phyloP scores from a whole-genome alignment of 2,113 vertebrate genomes.

The Leptobrachium leishanense region DNA sequence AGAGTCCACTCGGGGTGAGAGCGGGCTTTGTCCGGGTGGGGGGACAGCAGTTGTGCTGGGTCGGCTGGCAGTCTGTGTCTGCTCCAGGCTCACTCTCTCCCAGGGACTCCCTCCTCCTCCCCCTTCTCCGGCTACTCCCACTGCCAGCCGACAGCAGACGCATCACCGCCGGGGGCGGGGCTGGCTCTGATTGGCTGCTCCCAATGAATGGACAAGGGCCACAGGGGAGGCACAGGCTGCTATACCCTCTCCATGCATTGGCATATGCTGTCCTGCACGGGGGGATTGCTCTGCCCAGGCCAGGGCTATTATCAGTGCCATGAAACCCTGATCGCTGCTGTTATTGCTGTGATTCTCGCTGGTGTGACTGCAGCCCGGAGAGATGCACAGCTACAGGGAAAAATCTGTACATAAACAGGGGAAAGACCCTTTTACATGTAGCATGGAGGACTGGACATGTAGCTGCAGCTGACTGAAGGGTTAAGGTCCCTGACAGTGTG shows the following conservation, averaged over 20 bases:
- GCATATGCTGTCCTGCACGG: background rate
- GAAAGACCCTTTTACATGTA: too few relatives aligned
- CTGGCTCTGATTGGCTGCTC: background rate
- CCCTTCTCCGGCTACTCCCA: background rate
- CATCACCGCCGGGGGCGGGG: slow-evolving; percentile 13
- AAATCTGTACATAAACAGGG: too few relatives aligned
- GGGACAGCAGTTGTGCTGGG: background rate
- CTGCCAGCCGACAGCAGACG: slow-evolving; percentile 29
- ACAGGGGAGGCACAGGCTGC: too few relatives aligned
- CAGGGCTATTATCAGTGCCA: too few relatives aligned
- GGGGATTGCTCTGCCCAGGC: too few relatives aligned
- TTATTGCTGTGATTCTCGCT: too few relatives aligned
- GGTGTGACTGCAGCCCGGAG: too few relatives aligned
- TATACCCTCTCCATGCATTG: background rate
- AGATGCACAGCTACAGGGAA: too few relatives aligned
- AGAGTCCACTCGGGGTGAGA: background rate
- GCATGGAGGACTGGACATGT: too few relatives aligned
- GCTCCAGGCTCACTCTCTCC: slow-evolving; percentile 2
- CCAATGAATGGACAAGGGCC: background rate
- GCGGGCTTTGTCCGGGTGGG: slow-evolving; percentile 11
- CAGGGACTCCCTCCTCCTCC: slow-evolving; percentile 33
- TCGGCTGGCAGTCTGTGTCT: background rate
- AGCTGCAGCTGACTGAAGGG: too few relatives aligned
- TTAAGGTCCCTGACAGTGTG: too few relatives aligned
- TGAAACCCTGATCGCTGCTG: too few relatives aligned